Base-by-base conservation (phyloP, 2,113 vertebrate genomes). In the Python bivittatus region DNA sequence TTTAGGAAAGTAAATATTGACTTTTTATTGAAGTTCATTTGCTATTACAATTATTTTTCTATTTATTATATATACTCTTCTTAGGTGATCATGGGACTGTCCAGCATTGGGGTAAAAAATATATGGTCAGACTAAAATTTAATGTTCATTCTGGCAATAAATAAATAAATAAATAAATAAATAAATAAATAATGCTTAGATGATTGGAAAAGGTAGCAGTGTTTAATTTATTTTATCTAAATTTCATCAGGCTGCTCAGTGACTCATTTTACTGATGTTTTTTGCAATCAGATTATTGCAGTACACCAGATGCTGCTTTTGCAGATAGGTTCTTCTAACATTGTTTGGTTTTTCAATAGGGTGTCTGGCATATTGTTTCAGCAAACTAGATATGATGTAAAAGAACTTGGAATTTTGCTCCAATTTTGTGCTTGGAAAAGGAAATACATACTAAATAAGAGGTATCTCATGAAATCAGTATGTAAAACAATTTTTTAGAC, bases 221-320 rank as follows among this genome's bases (percentile, higher is more conserved):
- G n/a, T 89, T 90, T 84, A 84, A 93, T 93, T 83, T 27, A 44
- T 93, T 92, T 93, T 60, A 93, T 90, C 90, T 94, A 60, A 53
- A 84, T 94, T 90, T 92, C 84, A 52, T 91, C 90, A 89, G 53
- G 90, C 92, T 58, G 90, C 0, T 52, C 89, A 87, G 89, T 94
- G 88, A 93, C 84, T 93, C 60, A 90, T 94, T 95, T 95, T 95
- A 23, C 79, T 94, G 91, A 93, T 48, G 53, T 17, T 61, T 44
- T 93, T 95, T 91, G 27, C 91, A 95, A 94, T 94, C 25, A 44
- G 1, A 93, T 92, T 92, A 10, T 58, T 94, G 93, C 8, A 93
- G 91, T 93, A 92, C 84, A 95, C 5, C 79, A 90, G 90, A 96
- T 93, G 48, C 89, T 93, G 93, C 92, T 92, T 84, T 93, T 90